Conservation (phyloP, 2,113 vertebrate genomes). For the Diadophis punctatus region DNA sequence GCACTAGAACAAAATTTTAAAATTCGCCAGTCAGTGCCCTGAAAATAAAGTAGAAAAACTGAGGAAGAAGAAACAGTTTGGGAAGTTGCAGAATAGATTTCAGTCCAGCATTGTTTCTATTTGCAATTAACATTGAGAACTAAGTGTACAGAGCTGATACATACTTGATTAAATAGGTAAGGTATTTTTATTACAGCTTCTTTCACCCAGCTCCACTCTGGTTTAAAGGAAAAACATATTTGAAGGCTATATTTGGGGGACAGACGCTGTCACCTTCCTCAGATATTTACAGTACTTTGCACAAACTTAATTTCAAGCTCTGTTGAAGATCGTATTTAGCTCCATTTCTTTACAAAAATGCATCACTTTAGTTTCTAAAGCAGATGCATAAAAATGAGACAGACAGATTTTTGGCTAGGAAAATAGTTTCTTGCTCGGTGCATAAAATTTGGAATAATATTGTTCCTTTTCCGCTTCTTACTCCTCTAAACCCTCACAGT, state of each 20-base stretch:
- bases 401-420: slow-evolving; percentile 50
- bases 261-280: slow-evolving; percentile 16
- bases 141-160: neutral
- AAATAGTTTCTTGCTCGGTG: neutral
- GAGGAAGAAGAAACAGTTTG: neutral
- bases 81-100: neutral
- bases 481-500: neutral
- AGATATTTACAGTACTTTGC: slow-evolving; percentile 34
- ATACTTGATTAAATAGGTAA: neutral
- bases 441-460: slow-evolving; percentile 25
- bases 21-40: neutral
- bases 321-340: slow-evolving; percentile 47
- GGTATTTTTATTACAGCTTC: slow-evolving; percentile 14
- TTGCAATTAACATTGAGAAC: neutral
- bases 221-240: slow-evolving; percentile 42
- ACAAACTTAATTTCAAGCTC: slow-evolving; percentile 69
- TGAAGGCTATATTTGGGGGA: neutral
- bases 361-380: slow-evolving; percentile 57
- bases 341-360: slow-evolving; percentile 5
- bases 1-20: neutral
- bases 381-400: slow-evolving; percentile 45
- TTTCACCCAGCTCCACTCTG: slow-evolving; percentile 3
- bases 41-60: neutral
- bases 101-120: neutral
- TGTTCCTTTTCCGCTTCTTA: slow-evolving; percentile 3